phyloP scores from a whole-genome alignment of 2,113 vertebrate species.

The Jaculus jaculus region DNA sequence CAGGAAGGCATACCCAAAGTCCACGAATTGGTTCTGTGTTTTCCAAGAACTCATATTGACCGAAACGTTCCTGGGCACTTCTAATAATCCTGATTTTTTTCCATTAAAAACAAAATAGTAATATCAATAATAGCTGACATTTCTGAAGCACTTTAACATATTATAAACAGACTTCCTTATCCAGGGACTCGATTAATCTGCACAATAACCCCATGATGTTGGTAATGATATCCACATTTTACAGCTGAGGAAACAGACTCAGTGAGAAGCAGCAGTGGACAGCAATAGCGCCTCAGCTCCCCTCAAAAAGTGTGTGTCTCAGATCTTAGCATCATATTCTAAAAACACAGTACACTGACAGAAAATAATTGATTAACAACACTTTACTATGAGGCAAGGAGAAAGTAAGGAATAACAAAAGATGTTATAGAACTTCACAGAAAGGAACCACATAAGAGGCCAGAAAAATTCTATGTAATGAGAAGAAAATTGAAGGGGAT shows the following conservation, averaged over 20 bases:
- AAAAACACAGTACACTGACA: neutral
- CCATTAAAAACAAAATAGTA: neutral
- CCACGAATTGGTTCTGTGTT: neutral
- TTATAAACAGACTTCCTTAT: neutral
- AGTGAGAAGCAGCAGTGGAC: neutral
- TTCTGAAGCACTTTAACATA: neutral
- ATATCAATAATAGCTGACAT: neutral
- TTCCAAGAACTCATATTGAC: neutral
- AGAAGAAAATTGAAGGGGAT: neutral
- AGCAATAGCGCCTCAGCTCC: neutral
- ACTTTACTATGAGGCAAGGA: neutral
- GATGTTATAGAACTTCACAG: neutral
- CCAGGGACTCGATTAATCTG: neutral
- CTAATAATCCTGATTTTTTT: neutral
- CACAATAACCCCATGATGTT: neutral
- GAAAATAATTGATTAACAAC: neutral
- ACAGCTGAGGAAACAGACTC: neutral
- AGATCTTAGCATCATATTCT: slow-evolving; percentile 11
- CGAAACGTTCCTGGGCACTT: neutral
- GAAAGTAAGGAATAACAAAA: neutral
- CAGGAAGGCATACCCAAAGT: neutral
- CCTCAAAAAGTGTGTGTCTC: neutral
- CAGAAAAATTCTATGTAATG: neutral
- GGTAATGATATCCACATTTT: neutral
- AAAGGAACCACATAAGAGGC: neutral